Evolutionary conservation across 2,888 invertebrate species (phyloP).

Genomic region (Drosophila greeni): DNA sequence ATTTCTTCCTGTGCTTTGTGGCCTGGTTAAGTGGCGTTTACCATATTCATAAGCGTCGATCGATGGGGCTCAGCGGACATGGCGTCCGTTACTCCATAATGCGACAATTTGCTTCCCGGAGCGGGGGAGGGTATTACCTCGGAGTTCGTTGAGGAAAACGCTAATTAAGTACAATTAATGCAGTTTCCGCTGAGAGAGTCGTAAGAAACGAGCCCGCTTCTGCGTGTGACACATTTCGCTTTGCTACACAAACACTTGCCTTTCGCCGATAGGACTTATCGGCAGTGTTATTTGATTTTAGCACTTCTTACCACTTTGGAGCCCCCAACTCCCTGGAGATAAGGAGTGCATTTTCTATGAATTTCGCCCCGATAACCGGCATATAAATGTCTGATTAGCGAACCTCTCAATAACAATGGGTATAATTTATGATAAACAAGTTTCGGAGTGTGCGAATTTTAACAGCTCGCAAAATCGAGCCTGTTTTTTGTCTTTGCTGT

Average conservation of each 20-base stretch:
- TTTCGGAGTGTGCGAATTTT: constrained; percentile 42
- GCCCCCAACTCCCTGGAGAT: constrained; percentile 9
- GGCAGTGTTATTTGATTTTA: constrained; percentile 1
- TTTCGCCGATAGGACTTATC: constrained; percentile 17
- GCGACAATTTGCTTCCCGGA: constrained; percentile 42
- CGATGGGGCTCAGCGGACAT: constrained; percentile 60
- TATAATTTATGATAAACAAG: constrained; percentile 45
- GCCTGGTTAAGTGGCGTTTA: constrained; percentile 47
- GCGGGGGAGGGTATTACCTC: constrained; percentile 17
- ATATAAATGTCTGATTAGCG: constrained; percentile 31
- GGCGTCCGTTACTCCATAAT: constrained; percentile 51
- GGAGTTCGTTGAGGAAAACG: constrained; percentile 59
- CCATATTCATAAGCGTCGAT: constrained; percentile 54
- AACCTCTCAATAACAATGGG: constrained; percentile 26
- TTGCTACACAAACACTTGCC: constrained; percentile 10
- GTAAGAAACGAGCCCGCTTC: constrained; percentile 18
- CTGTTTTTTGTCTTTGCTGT: constrained; percentile 2
- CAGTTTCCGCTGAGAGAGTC: constrained; percentile 47
- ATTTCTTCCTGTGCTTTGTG: constrained; percentile 20
- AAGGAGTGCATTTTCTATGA: constrained; percentile 28
- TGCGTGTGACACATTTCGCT: constrained; percentile 29
- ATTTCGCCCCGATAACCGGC: constrained; percentile 28
- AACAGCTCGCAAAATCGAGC: constrained; percentile 21
- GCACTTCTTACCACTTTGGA: constrained; percentile 22
- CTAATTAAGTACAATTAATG: constrained; percentile 65